Evolutionary conservation across 2,113 vertebrate species (phyloP), one percentile per base, ranked within the genome.

Genomic region (Zeus faber): DNA sequence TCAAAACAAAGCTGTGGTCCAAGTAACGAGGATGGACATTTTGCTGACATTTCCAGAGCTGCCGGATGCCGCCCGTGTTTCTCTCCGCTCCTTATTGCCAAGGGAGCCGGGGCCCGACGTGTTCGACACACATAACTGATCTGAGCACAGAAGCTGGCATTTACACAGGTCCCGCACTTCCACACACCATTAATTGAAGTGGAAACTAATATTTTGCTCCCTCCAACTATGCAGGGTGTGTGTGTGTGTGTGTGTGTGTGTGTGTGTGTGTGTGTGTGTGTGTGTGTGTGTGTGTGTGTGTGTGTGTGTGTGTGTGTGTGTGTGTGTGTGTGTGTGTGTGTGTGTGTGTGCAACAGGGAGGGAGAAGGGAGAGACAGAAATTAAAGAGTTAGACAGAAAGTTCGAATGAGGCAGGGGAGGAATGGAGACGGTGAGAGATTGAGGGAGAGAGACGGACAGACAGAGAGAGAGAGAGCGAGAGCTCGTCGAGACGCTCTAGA

Each of bases 241-340:
- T 43, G 40, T 20, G 40, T 43, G 17, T 43, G 40, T 43, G 40
- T 43, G 40, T 43, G 16, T 43, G 17, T 43, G 17, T 20, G 40
- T 20, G 27, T 29, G 27, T 29, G 27, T 29, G 27, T 29, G 27
- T 29, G 35, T 39, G 35, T 39, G 35, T 39, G 35, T 39, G 35
- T 39, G 35, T 39, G 35, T 39, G 35, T 39, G 35, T 39, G 35
- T 22, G 35, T 39, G 35, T 39, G 35, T 39, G 35, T 39, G 35
- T 39, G 35, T 39, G 35, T 3, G 14, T 14, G 37, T 45, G 43
- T 17, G 39, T 41, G 39, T 41, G 39, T 18, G 39, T 4, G n/a
- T 41, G 39, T 41, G 39, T 41, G 16, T 41, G 39, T 41, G 39
- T 16, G 39, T 41, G 39, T 16, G 14, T 41, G 29, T 33, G 29